Percentiles rank a stretch among this genome's conserved stretches.
phyloP scores from a whole-genome alignment of 2,797 vertebrate species.

The Rhinogobio ventralis region DNA sequence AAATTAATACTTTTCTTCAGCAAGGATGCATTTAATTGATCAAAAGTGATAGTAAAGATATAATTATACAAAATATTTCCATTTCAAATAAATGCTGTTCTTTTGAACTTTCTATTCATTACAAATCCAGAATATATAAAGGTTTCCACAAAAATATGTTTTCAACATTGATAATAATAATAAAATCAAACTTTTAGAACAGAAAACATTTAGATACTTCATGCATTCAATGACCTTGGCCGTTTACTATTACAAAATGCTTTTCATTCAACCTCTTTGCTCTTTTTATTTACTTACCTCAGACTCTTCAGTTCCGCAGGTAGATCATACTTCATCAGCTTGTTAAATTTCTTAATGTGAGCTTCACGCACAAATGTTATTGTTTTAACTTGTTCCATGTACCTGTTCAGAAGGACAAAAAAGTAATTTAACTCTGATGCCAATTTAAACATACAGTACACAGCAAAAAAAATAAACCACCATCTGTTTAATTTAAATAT shows the following conservation, averaged over 20 bases:
- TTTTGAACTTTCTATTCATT: neutral
- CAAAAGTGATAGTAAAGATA: neutral
- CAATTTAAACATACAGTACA: neutral
- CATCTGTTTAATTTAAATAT: neutral
- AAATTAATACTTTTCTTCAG: neutral
- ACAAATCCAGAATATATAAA: neutral
- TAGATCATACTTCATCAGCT: slow-evolving; percentile 82
- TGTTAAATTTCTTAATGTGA: slow-evolving; percentile 83
- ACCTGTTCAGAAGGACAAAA: slow-evolving; percentile 75
- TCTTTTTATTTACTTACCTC: slow-evolving; percentile 76
- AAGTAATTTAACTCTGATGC: neutral
- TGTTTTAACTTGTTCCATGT: slow-evolving; percentile 88
- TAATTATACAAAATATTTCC: neutral
- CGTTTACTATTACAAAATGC: neutral
- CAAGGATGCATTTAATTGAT: neutral
- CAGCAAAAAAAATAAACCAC: neutral
- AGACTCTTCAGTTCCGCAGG: slow-evolving; percentile 86
- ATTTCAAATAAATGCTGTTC: neutral
- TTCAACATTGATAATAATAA: neutral
- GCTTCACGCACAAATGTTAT: slow-evolving; percentile 80
- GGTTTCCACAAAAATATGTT: neutral
- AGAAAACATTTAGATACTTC: neutral
- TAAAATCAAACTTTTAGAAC: neutral
- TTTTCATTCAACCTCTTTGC: neutral
- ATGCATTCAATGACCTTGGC: neutral